phyloP scores from a whole-genome alignment of 2,113 vertebrate species.

The Grammomys dolichurus region DNA sequence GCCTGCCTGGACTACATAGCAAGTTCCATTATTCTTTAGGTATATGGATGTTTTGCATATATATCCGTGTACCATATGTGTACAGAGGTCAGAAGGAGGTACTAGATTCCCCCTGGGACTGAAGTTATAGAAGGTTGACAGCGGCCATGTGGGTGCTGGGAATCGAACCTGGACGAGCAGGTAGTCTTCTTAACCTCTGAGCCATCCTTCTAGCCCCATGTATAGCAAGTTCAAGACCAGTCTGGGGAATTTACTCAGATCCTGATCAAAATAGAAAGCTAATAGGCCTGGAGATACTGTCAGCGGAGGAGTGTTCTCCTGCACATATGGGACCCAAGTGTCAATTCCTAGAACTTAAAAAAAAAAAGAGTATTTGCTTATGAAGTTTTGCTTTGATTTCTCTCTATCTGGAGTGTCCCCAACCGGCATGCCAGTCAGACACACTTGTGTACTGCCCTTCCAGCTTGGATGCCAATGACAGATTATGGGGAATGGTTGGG shows the following conservation, averaged over 20 bases:
- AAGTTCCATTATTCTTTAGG: not conserved
- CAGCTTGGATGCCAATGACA: not conserved
- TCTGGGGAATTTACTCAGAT: not conserved
- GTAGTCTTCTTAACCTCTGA: not conserved
- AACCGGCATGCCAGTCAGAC: not conserved
- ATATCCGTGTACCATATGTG: not conserved
- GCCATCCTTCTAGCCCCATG: not conserved
- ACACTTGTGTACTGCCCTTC: too few relatives aligned
- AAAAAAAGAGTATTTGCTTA: not conserved
- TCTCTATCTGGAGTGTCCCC: not conserved
- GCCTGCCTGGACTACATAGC: not conserved
- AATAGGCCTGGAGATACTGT: not conserved
- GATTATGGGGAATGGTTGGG: not conserved
- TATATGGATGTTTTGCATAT: not conserved
- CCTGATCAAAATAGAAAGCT: not conserved
- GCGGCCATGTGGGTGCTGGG: not conserved
- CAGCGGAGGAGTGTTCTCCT: not conserved
- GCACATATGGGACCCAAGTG: not conserved
- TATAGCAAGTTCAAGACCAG: not conserved
- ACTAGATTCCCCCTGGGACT: not conserved
- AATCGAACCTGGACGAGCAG: not conserved
- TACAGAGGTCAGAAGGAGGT: not conserved
- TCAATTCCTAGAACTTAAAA: not conserved
- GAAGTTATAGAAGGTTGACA: not conserved
- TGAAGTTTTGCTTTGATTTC: not conserved